Evolutionary conservation across 37 sponge, comb jelly and placozoan species (phyloP).

Genomic region (Halichondria panicea): DNA sequence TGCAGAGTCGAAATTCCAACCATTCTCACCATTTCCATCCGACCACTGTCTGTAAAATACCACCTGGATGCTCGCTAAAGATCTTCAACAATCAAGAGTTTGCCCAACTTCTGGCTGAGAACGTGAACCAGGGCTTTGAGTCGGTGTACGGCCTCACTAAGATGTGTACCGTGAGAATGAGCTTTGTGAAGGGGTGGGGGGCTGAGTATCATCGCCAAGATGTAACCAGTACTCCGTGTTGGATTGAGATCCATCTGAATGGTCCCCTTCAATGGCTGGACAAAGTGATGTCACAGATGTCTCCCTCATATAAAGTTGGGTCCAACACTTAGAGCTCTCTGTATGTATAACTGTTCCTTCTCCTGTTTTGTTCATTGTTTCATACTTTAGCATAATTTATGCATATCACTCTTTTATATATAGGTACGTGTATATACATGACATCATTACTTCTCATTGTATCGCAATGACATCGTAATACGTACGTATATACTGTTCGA

Average conservation of each 20-base stretch:
- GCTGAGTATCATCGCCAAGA: slow-evolving; percentile 94
- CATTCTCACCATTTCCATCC: slow-evolving; percentile 86
- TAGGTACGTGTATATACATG: too few relatives aligned
- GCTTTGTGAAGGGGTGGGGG: slow-evolving; percentile 97
- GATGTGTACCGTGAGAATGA: slow-evolving; percentile 90
- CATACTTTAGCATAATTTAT: too few relatives aligned
- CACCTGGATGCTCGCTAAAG: slow-evolving; percentile 86
- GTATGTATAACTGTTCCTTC: too few relatives aligned
- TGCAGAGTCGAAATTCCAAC: slow-evolving; percentile 92
- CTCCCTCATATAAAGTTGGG: too few relatives aligned
- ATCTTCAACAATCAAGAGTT: slow-evolving; percentile 94
- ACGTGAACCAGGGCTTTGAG: slow-evolving; percentile 80
- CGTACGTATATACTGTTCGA: too few relatives aligned
- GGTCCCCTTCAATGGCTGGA: slow-evolving; percentile 91
- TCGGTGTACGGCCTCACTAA: slow-evolving; percentile 86
- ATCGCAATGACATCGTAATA: too few relatives aligned
- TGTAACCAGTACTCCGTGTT: slow-evolving; percentile 93
- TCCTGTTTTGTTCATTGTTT: too few relatives aligned
- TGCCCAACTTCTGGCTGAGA: slow-evolving; percentile 72
- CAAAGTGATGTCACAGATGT: slow-evolving; percentile 82
- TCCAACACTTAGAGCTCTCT: too few relatives aligned
- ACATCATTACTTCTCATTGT: too few relatives aligned
- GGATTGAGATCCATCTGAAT: slow-evolving; percentile 90
- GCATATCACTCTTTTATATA: too few relatives aligned
- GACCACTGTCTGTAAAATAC: slow-evolving; percentile 96